Percentiles rank a stretch among this genome's conserved stretches.
Evolutionary conservation across 2,888 invertebrate species (phyloP).

Genomic region (Dolichopus griseipennis): DNA sequence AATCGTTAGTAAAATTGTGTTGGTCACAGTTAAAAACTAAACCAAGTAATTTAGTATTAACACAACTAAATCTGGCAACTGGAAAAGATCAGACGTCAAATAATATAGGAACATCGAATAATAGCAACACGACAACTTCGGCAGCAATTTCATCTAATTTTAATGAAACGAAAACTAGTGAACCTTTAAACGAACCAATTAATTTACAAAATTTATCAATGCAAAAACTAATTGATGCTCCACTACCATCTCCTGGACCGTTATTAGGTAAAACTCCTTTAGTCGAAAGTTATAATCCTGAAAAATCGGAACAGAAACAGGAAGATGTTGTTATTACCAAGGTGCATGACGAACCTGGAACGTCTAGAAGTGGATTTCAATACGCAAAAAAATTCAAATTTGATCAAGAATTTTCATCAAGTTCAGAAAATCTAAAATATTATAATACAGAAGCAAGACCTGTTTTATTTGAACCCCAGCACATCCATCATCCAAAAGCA

Average conservation of each 20-base stretch:
- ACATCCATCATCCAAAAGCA: conserved; percentile 10
- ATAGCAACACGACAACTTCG: conserved; percentile 12
- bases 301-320: conserved; percentile 28
- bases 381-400: conserved; percentile 17
- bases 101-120: conserved; percentile 16
- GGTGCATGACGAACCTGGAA: conserved; percentile 36
- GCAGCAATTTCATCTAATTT: conserved; percentile 14
- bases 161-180: conserved; percentile 16
- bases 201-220: conserved; percentile 15
- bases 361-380: background rate
- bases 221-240: conserved; percentile 48
- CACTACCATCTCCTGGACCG: conserved; percentile 74
- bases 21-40: conserved; percentile 44
- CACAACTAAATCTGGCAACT: conserved; percentile 35
- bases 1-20: conserved; percentile 36
- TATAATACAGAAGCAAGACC: background rate
- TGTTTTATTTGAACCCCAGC: background rate
- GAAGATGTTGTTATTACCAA: conserved; percentile 38
- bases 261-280: conserved; percentile 71
- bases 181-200: conserved; percentile 11
- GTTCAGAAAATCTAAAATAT: background rate
- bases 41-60: conserved; percentile 52
- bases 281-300: conserved; percentile 54
- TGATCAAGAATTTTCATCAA: conserved; percentile 13
- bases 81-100: conserved; percentile 22